A percentile compares a stretch with the other conserved stretches of the same genome.
Evolutionary conservation across 2,888 invertebrate species (phyloP).

Genomic region (Meteorus colon): DNA sequence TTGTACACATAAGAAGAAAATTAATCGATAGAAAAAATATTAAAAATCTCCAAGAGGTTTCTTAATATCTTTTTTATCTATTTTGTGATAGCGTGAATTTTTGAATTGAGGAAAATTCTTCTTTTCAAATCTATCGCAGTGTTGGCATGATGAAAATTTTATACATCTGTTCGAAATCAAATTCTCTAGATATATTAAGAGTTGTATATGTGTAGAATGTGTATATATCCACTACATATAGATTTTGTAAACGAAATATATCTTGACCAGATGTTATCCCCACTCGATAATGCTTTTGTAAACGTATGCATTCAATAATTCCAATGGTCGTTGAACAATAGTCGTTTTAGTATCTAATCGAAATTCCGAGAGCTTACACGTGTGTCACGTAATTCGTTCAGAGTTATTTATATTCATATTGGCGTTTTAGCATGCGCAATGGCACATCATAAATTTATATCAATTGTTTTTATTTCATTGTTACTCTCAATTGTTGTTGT

Average conservation of each 20-base stretch:
- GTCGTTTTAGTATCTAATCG: constrained; percentile 1
- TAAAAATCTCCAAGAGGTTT: too few relatives aligned
- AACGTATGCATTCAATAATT: not conserved
- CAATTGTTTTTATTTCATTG: not conserved
- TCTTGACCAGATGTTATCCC: constrained; percentile 22
- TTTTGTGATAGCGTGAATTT: too few relatives aligned
- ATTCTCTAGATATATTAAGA: constrained; percentile 15
- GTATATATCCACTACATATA: not conserved
- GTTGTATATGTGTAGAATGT: not conserved
- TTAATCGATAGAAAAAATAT: too few relatives aligned
- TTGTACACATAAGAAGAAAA: too few relatives aligned
- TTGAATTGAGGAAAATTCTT: not conserved
- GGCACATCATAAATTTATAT: constrained; percentile 6
- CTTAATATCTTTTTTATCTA: too few relatives aligned
- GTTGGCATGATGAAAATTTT: not conserved
- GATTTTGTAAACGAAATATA: not conserved
- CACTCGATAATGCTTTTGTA: constrained; percentile 21
- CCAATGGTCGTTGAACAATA: not conserved
- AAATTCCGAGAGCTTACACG: not conserved
- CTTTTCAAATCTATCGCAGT: not conserved
- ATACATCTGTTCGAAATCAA: constrained; percentile 21
- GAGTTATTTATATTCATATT: not conserved
- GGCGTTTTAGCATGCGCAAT: not conserved
- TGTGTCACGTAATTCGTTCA: constrained; percentile 21
- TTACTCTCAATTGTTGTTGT: constrained; percentile 6